Conservation (phyloP, 2,113 vertebrate species). For the Cynoglossus semilaevis region DNA sequence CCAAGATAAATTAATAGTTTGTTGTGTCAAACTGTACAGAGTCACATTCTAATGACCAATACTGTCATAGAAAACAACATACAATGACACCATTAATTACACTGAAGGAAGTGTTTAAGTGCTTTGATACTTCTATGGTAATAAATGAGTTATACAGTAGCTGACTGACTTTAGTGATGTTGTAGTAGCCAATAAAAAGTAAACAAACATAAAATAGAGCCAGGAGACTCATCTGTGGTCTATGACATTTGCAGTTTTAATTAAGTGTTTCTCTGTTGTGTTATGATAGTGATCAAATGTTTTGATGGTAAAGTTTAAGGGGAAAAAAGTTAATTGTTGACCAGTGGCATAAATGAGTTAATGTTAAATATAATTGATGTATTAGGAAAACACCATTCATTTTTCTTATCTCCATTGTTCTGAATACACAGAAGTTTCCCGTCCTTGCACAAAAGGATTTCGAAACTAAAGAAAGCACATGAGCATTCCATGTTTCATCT, state of each 20-base stretch:
- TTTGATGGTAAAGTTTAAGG: too few species aligned
- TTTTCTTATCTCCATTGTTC: not conserved
- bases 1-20: too few species aligned
- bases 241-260: too few species aligned
- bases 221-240: too few species aligned
- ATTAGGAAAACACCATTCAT: not conserved
- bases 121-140: too few species aligned
- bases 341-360: too few species aligned
- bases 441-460: slow-evolving; percentile 1
- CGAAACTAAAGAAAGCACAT: slow-evolving; percentile 15
- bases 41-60: not conserved
- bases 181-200: too few species aligned
- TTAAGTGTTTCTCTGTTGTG: too few species aligned
- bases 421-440: slow-evolving; percentile 17
- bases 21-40: not conserved
- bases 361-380: not conserved
- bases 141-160: slow-evolving; percentile 8
- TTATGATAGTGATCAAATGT: too few species aligned
- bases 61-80: not conserved
- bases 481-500: slow-evolving; percentile 25
- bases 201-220: too few species aligned
- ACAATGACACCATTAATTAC: slow-evolving; percentile 11
- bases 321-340: too few species aligned
- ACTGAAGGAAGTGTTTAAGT: not conserved
- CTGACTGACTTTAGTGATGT: not conserved